A percentile compares a stretch with the other conserved stretches of the same genome.
Conservation (phyloP, 1,140 invertebrate species). For the Ips typographus region DNA sequence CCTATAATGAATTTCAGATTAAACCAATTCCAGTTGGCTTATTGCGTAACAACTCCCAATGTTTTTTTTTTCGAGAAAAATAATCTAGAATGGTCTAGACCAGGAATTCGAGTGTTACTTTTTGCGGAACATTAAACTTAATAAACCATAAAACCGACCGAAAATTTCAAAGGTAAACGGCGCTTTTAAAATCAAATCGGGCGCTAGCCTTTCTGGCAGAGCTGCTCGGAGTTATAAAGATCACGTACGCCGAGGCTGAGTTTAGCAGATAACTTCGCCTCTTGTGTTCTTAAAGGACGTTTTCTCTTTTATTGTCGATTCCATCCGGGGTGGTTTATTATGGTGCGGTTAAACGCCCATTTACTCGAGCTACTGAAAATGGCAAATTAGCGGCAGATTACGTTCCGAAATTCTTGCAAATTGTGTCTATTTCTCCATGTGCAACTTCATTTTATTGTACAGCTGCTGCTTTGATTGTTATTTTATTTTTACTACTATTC, state of each 20-base stretch:
- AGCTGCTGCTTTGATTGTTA: too few species aligned
- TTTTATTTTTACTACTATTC: too few species aligned
- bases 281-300: background rate
- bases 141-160: slow-evolving; percentile 4
- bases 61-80: background rate
- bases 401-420: too few species aligned
- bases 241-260: slow-evolving; percentile 4
- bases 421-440: too few species aligned
- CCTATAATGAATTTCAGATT: slow-evolving; percentile 2
- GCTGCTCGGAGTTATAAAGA: slow-evolving; percentile 4
- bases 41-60: background rate
- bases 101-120: background rate
- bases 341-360: too few species aligned
- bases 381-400: too few species aligned
- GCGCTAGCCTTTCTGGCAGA: background rate
- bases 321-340: background rate
- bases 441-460: too few species aligned
- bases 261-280: slow-evolving; percentile 6
- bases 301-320: background rate
- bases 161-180: background rate
- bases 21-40: slow-evolving; percentile 1
- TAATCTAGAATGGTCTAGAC: slow-evolving; percentile 2
- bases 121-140: background rate
- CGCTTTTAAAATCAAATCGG: slow-evolving; percentile 7
- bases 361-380: too few species aligned